These are phyloP conservation scores for Boulengeromyrus knoepffleri DNA, from an alignment of 2,113 vertebrate species.

Conservation along the genomic window DNA sequence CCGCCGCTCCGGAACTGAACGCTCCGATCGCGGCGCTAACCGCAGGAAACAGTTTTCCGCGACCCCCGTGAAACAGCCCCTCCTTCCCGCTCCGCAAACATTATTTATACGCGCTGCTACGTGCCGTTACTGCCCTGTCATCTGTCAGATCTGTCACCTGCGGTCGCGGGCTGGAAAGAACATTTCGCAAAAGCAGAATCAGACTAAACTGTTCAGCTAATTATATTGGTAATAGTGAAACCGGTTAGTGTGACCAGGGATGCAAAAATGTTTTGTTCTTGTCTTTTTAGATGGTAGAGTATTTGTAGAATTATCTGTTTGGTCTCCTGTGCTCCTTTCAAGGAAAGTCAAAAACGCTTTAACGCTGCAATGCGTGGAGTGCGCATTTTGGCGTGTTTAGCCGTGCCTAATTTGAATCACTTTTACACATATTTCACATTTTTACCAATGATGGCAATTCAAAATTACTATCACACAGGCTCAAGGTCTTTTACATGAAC, in stretches of 20 bases:
- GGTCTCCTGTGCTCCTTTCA: not conserved
- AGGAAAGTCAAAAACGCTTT: not conserved
- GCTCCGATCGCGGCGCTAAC: slow-evolving; percentile 1
- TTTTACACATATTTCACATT: too few species aligned
- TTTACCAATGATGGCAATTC: not conserved
- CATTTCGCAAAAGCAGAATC: not conserved
- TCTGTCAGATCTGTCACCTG: not conserved
- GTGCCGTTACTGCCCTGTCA: not conserved
- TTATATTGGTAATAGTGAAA: not conserved
- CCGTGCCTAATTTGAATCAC: too few species aligned
- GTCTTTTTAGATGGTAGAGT: not conserved
- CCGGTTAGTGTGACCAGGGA: not conserved
- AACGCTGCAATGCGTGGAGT: not conserved
- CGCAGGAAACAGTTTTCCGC: slow-evolving; percentile 19
- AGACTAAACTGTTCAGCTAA: not conserved
- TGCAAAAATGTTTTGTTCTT: not conserved
- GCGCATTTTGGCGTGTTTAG: not conserved
- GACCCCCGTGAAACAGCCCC: slow-evolving; percentile 7
- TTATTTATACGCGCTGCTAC: not conserved
- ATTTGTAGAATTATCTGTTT: not conserved
- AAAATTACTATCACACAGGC: not conserved
- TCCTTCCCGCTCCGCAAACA: not conserved
- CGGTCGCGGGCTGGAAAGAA: not conserved
- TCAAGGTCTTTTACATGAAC: not conserved
- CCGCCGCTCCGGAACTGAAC: slow-evolving; percentile 26